Base-by-base conservation (phyloP, 2,888 invertebrate species). In the Lordiphosa andalusiaca region DNA sequence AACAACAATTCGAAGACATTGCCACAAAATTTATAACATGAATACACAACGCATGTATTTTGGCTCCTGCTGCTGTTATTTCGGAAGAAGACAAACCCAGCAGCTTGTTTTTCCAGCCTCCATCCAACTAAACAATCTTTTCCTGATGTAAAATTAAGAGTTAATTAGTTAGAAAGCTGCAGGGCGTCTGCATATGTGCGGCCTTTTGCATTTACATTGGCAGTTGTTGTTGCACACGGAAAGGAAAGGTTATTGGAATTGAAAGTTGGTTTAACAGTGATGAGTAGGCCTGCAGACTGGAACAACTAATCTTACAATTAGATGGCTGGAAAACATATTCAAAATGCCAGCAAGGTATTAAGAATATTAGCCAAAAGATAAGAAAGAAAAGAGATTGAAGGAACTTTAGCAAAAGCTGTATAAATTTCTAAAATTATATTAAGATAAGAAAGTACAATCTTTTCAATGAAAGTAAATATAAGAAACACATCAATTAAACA, bases 11-110 rank as follows among this genome's bases (percentile, higher is more conserved):
- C 59, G 61, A 64, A 80, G 80, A 81, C 85, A 81, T 81, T 85
- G 77, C 85, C 84, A 77, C 85, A 85, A 69, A 85, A 78, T 78
- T 85, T 83, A 78, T 75, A 85, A 75, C 84, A 76, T 64, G 67
- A 72, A 40, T 59, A 52, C 60, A 60, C 60, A 63, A 48, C 54
- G 52, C 51, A 54, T 65, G 50, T 53, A 51, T 47, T 48, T 42
- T 36, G 33, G 21, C 57, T 44, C n/a, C 38, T 55, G 48, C 56
- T 40, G 39, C 41, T 42, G 37, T 2, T 38, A 13, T 23, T 57
- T 41, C 47, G 37, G 56, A 53, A 69, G 19, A 69, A 54, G 69
- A 53, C 83, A 78, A 36, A 25, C 25, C 38, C 64, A 64, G 74
- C 84, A 81, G 84, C 84, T 35, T 61, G 77, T 51, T 69, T 80